Conservation (phyloP, 2,797 vertebrate species). For the Pseudochirops cupreus region DNA sequence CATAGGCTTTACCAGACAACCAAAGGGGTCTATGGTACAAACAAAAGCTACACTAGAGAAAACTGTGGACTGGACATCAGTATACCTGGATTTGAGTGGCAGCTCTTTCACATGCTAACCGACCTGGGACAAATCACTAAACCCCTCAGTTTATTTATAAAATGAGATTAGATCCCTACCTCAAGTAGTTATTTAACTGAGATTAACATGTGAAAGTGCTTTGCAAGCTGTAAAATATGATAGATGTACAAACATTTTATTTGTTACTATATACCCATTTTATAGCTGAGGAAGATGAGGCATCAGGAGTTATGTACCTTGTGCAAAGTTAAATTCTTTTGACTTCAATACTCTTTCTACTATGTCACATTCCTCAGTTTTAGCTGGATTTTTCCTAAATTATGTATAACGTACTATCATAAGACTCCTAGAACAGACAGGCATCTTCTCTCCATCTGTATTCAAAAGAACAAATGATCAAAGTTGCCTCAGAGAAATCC, state of each 20-base stretch:
- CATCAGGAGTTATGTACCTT: not conserved
- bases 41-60: not conserved
- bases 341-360: not conserved
- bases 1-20: not conserved
- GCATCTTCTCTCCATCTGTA: constrained; percentile 6
- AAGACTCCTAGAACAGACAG: not conserved
- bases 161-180: not conserved
- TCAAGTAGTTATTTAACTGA: not conserved
- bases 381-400: not conserved
- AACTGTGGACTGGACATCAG: not conserved
- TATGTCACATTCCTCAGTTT: not conserved
- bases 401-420: not conserved
- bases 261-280: not conserved
- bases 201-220: not conserved
- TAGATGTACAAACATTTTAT: not conserved
- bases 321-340: not conserved
- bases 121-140: not conserved
- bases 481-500: constrained; percentile 20
- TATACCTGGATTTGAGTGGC: not conserved
- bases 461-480: constrained; percentile 17
- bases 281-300: not conserved
- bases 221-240: not conserved
- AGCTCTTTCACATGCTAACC: not conserved
- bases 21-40: not conserved
- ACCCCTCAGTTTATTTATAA: not conserved